Base-by-base conservation (phyloP, 2,888 invertebrate genomes). In the Leptura quadrifasciata region DNA sequence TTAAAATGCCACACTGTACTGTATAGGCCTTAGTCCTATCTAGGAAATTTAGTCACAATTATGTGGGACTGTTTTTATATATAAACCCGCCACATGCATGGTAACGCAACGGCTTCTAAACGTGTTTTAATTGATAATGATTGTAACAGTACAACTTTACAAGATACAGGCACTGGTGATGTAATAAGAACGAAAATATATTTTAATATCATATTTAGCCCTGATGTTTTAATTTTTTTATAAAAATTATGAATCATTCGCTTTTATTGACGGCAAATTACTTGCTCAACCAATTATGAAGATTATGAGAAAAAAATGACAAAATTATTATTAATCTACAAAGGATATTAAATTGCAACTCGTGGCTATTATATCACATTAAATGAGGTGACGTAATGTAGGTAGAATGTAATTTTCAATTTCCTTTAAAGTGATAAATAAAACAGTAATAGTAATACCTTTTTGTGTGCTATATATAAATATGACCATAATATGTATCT, bases 401-500 rank as follows among this genome's bases (percentile, higher is more conserved):
- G 24, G 17, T 12, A 52, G 24, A 18, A 52, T 24, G 65, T 24
- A n/a, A 60, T 58, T 69, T 39, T 69, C 39, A 17, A 58, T 69
- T 69, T 69, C 69, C 69, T 69, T 69, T 69, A 58, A 17, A 69
- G 12, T 21, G 35, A 58, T 69, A 69, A 69, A 69, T 55, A 39
- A 47, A 69, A 39, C 21, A 39, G 18, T 52, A 69, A 39, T 21
- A 39, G 18, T 52, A 54, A 39, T 31, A 31, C 52, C 24, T n/a
- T 60, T 58, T 39, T 47, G 12, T 69, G 39, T 47, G 57, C 69
- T 69, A 69, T 69, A 58, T 58, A 69, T 69, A 69, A 69, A 58
- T 58, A 69, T 69, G 69, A 69, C 69, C 47, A n/a, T 57, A 18
- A 20, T 31, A 68, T 35, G 17, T n/a, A 18, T 39, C 31, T 10